These are phyloP conservation scores for Kryphioiulus occultus DNA, from an alignment of 2,888 invertebrate species.

Conservation along the genomic window DNA sequence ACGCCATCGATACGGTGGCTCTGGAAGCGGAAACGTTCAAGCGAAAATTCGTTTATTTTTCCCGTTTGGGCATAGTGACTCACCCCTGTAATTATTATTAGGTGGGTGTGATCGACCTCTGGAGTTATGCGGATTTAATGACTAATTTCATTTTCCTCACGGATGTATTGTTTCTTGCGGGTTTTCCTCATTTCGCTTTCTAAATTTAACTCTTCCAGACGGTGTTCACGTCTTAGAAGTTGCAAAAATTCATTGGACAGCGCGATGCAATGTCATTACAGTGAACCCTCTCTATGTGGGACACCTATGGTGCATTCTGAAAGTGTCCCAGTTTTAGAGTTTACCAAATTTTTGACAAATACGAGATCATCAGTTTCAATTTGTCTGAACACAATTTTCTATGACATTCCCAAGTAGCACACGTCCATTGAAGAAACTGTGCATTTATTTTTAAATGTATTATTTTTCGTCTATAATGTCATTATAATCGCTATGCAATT, in stretches of 20 bases:
- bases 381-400: too few relatives aligned
- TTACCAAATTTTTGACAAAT: too few relatives aligned
- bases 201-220: not conserved
- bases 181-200: slow-evolving; percentile 6
- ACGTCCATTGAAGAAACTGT: too few relatives aligned
- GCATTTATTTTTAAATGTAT: too few relatives aligned
- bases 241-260: not conserved
- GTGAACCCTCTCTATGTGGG: too few relatives aligned
- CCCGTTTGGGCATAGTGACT: not conserved
- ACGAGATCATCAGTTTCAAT: too few relatives aligned
- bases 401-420: too few relatives aligned
- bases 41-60: not conserved
- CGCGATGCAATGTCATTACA: too few relatives aligned
- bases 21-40: not conserved
- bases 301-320: too few relatives aligned
- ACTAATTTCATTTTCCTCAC: slow-evolving; percentile 2
- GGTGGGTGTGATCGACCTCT: slow-evolving; percentile 12
- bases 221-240: not conserved
- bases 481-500: too few relatives aligned
- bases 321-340: too few relatives aligned
- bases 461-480: too few relatives aligned
- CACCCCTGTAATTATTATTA: not conserved
- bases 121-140: not conserved
- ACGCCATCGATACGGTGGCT: not conserved
- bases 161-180: not conserved